A percentile compares a stretch with the other conserved stretches of the same genome.
Conservation (phyloP, 2,113 vertebrate genomes). For the Menura novaehollandiae region DNA sequence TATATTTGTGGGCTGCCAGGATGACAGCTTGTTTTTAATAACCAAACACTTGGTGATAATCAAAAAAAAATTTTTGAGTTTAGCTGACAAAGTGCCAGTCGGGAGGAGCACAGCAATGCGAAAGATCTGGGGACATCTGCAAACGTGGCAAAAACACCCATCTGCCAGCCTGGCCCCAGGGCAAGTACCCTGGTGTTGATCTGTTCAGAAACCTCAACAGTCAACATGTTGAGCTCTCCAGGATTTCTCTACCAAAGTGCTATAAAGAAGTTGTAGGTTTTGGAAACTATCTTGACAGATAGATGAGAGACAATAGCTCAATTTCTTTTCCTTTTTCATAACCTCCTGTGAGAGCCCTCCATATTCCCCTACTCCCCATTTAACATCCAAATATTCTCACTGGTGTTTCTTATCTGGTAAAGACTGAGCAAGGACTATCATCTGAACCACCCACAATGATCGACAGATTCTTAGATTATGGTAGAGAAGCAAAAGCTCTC, state of each 20-base stretch:
- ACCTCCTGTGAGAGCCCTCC: not conserved
- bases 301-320: not conserved
- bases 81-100: not conserved
- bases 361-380: not conserved
- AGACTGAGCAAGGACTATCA: not conserved
- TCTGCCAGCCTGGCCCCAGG: not conserved
- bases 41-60: not conserved
- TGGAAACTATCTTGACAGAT: not conserved
- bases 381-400: not conserved
- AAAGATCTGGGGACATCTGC: not conserved
- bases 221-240: not conserved
- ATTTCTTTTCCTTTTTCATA: not conserved
- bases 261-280: not conserved
- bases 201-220: not conserved
- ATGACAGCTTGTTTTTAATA: conserved; percentile 30
- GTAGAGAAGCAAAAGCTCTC: not conserved
- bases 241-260: not conserved
- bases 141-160: not conserved
- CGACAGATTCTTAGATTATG: not conserved
- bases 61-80: not conserved
- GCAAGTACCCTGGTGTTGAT: not conserved
- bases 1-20: not conserved
- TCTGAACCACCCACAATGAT: not conserved
- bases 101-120: not conserved
- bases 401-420: not conserved